Evolutionary conservation across 2,888 invertebrate genomes (phyloP).

Genomic region (Cryptus armator): DNA sequence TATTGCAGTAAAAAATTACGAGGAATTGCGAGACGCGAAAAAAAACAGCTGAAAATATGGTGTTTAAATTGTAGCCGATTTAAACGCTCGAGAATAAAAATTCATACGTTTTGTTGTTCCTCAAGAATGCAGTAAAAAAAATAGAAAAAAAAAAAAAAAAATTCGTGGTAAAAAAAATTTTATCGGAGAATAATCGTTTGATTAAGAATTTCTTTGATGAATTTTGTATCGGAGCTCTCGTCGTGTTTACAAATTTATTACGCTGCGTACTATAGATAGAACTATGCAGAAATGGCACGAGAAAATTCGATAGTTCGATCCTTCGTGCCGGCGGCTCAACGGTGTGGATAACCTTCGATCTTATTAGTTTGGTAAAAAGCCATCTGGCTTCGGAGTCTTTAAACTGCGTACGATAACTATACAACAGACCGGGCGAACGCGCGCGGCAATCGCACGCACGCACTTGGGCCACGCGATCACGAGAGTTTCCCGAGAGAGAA

Average conservation of each 20-base stretch:
- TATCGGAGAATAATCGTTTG: background rate
- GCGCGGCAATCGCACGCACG: conserved; percentile 1
- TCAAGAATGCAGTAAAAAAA: too few relatives aligned
- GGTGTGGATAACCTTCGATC: conserved; percentile 60
- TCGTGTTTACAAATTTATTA: background rate
- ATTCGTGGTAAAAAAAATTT: too few relatives aligned
- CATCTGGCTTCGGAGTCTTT: conserved; percentile 47
- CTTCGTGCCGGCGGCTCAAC: conserved; percentile 15
- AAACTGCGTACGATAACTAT: conserved; percentile 20
- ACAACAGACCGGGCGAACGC: background rate
- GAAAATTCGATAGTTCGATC: conserved; percentile 34
- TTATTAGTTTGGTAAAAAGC: conserved; percentile 61
- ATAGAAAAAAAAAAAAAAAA: too few relatives aligned
- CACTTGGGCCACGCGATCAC: background rate
- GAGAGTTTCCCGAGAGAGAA: background rate
- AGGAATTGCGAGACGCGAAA: too few relatives aligned
- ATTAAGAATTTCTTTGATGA: background rate
- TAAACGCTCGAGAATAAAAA: too few relatives aligned
- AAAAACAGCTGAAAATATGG: too few relatives aligned
- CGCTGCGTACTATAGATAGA: background rate
- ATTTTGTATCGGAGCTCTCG: background rate
- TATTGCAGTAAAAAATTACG: too few relatives aligned
- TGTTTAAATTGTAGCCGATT: too few relatives aligned
- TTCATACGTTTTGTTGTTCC: too few relatives aligned
- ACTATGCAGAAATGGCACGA: background rate